phyloP scores from a whole-genome alignment of 2,797 vertebrate species.

The Erethizon dorsatum region DNA sequence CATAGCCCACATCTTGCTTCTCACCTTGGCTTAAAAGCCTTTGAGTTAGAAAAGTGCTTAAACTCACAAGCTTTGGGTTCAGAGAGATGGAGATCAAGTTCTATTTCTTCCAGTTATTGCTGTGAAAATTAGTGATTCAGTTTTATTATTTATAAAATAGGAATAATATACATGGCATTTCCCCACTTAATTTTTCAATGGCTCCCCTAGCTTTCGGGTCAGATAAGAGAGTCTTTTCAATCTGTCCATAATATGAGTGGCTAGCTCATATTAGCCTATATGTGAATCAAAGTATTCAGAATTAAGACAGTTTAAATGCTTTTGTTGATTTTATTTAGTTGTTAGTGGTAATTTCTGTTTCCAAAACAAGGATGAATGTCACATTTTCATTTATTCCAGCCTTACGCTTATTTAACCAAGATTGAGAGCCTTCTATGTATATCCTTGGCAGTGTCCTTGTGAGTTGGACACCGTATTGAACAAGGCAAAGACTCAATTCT shows the following conservation, averaged over 20 bases:
- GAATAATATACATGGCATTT: not conserved
- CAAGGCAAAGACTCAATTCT: not conserved
- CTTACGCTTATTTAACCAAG: not conserved
- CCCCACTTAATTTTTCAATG: not conserved
- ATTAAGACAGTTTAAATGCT: conserved; percentile 3
- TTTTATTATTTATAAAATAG: conserved; percentile 19
- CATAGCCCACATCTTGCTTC: not conserved
- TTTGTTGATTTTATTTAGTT: not conserved
- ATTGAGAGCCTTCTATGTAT: rapidly evolving
- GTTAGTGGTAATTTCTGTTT: not conserved
- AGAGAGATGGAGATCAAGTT: not conserved
- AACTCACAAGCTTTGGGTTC: not conserved
- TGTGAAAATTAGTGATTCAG: not conserved
- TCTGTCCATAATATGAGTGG: not conserved
- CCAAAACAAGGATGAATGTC: not conserved
- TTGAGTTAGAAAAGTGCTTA: not conserved
- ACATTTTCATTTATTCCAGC: not conserved
- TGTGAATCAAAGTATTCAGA: not conserved
- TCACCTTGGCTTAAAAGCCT: not conserved
- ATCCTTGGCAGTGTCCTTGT: not conserved
- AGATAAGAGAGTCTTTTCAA: not conserved
- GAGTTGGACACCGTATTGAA: not conserved
- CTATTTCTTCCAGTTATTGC: not conserved
- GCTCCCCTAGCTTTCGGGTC: not conserved
- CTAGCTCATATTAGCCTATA: not conserved